Base-by-base conservation (phyloP, 2,113 vertebrate genomes). In the Coregonus clupeaformis region DNA sequence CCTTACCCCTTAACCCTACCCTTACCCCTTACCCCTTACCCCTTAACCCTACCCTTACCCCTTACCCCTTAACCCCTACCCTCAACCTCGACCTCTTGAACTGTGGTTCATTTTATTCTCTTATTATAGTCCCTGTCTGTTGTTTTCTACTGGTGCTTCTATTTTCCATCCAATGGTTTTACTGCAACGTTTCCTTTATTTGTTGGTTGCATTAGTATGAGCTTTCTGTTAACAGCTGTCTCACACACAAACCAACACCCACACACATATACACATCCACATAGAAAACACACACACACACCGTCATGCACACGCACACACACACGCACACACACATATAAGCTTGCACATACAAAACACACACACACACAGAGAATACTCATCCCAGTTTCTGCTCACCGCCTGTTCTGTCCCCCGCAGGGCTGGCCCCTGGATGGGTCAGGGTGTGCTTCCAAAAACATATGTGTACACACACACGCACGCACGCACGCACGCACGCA, bases 381-480 rank as follows among this genome's bases (percentile, higher is more conserved):
- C 57, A 52, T 14, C 36, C 57, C 62, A 71, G 77, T 81, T 89
- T 69, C 79, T 77, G 63, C 78, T 55, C 71, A 76, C 85, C 63
- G 78, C 79, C 77, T 86, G 79, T 65, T 82, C 57, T 22, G 36
- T 9, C 74, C 73, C 67, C 47, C 60, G 72, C 59, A 66, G 68
- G 57, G 74, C 72, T 66, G 68, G 62, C 13, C 49, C 77, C 74
- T 82, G 77, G 72, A 47, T 22, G 45, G 82, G 74, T 81, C 77
- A 83, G 74, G 73, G 82, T 83, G 68, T 67, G 74, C 66, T 75
- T n/a, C 67, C 27, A 72, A 68, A 72, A 42, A 75, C 57, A 75
- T 64, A 69, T 73, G 72, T 72, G 18, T 76, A n/a, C 55, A 30
- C 29, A 29, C 36, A 42, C 59, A 76, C 55, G 75, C 27, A 63